Conservation (phyloP, 2,888 invertebrate species). For the Autographa gamma region DNA sequence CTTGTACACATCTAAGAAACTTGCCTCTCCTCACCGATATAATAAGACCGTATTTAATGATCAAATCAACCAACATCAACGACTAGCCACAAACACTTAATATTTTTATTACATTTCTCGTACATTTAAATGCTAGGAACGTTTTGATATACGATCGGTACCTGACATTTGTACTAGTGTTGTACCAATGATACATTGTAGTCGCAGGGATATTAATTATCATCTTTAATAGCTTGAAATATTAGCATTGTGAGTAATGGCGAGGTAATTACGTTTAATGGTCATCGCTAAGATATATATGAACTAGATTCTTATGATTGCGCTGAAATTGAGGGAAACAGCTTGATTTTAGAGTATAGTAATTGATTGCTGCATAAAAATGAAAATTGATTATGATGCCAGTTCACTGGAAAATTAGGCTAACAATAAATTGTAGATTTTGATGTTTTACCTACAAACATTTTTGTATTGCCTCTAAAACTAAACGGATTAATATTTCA, state of each 20-base stretch:
- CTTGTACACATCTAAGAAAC: not conserved
- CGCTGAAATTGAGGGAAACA: not conserved
- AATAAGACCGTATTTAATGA: constrained; percentile 1
- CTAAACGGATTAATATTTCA: no score
- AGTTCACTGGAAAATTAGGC: not conserved
- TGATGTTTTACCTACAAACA: no score
- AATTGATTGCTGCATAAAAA: not conserved
- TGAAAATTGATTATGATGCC: not conserved
- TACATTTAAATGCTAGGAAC: constrained; percentile 30
- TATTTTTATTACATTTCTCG: constrained; percentile 35
- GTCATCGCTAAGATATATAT: constrained; percentile 9
- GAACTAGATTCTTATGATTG: constrained; percentile 12
- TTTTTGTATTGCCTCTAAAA: no score
- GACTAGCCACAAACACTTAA: constrained; percentile 26
- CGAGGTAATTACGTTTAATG: constrained; percentile 29
- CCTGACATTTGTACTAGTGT: constrained; percentile 43
- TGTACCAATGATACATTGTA: constrained; percentile 46
- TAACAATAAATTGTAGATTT: not conserved
- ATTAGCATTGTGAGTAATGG: constrained; percentile 41
- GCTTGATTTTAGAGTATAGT: not conserved
- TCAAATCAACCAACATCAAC: constrained; percentile 11
- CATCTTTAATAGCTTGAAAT: constrained; percentile 47
- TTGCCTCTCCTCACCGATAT: not conserved
- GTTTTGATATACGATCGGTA: constrained; percentile 43
- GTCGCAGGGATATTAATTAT: constrained; percentile 39